A percentile compares a stretch with the other conserved stretches of the same genome.
These are phyloP conservation scores for Cynodonichthys magdalenae DNA, from an alignment of 2,797 vertebrate genomes.

Conservation along the genomic window DNA sequence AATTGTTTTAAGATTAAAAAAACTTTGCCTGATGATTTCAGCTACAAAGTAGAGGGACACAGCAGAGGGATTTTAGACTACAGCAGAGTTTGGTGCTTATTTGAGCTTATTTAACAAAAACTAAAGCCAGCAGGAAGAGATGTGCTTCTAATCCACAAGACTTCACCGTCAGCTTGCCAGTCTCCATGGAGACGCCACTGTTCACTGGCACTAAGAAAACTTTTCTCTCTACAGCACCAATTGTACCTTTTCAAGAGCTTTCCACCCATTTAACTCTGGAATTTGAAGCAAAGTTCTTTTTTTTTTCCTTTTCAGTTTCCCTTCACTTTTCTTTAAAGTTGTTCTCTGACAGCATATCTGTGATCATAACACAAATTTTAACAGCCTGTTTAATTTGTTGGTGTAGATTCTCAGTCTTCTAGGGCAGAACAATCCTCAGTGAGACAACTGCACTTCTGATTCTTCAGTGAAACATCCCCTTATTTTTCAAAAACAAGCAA, in stretches of 20 bases:
- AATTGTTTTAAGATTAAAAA: neutral
- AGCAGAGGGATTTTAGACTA: neutral
- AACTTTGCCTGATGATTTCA: neutral
- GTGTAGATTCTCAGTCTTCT: neutral
- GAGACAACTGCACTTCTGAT: too few species aligned
- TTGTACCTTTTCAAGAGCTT: slow-evolving; percentile 54
- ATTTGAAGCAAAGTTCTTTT: slow-evolving; percentile 20
- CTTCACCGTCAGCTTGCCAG: too few species aligned
- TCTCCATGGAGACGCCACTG: slow-evolving; percentile 69
- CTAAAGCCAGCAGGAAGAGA: slow-evolving; percentile 27
- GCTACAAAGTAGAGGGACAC: neutral
- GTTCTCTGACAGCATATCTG: neutral
- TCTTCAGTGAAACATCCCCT: too few species aligned
- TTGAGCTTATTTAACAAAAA: slow-evolving; percentile 14
- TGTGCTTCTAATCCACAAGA: slow-evolving; percentile 31
- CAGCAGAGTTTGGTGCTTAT: neutral
- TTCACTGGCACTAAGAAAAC: slow-evolving; percentile 56
- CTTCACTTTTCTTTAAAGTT: neutral
- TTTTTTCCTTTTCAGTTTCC: neutral
- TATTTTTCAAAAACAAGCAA: too few species aligned
- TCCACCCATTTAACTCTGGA: slow-evolving; percentile 45
- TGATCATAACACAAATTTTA: neutral
- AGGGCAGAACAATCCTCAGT: too few species aligned
- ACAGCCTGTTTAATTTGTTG: neutral
- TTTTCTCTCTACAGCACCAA: slow-evolving; percentile 44